Conservation (phyloP, 2,113 vertebrate species). For the Forbesichthys papilliferus region DNA sequence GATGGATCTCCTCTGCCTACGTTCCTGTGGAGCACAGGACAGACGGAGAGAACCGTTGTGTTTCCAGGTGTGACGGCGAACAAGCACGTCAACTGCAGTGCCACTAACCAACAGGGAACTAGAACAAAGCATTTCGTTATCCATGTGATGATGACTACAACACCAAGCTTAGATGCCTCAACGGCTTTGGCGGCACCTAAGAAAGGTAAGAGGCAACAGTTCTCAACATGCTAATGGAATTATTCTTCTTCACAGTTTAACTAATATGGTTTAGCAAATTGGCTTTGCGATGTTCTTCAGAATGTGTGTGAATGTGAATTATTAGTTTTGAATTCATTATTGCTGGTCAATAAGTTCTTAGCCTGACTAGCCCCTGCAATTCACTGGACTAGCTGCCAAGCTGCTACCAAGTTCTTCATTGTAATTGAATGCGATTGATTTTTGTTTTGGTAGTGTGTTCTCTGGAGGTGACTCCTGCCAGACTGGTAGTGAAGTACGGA, state of each 20-base stretch:
- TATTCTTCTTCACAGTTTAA: no score
- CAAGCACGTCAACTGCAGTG: conserved; percentile 4
- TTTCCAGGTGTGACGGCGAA: rapidly evolving
- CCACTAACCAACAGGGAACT: conserved; percentile 4
- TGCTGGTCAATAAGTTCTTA: no score
- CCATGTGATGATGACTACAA: neutral
- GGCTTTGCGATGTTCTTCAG: no score
- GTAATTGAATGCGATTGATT: neutral
- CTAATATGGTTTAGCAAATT: no score
- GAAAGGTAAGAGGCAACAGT: conserved; percentile 1
- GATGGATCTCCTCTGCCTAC: conserved; percentile 27
- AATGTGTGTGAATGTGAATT: no score
- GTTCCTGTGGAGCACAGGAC: neutral
- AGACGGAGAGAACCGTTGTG: neutral
- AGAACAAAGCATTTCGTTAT: neutral
- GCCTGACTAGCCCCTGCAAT: neutral
- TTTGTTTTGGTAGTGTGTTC: conserved; percentile 30
- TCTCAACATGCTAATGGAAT: neutral
- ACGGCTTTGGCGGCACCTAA: neutral
- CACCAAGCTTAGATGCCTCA: neutral
- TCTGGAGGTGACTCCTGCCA: conserved; percentile 7
- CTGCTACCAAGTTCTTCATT: neutral
- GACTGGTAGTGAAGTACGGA: conserved; percentile 45
- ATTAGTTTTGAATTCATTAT: no score
- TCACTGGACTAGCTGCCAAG: no score